Evolutionary conservation across 2,888 invertebrate species (phyloP), one percentile per base, ranked within the genome.

Genomic region (Platypus cylindrus): DNA sequence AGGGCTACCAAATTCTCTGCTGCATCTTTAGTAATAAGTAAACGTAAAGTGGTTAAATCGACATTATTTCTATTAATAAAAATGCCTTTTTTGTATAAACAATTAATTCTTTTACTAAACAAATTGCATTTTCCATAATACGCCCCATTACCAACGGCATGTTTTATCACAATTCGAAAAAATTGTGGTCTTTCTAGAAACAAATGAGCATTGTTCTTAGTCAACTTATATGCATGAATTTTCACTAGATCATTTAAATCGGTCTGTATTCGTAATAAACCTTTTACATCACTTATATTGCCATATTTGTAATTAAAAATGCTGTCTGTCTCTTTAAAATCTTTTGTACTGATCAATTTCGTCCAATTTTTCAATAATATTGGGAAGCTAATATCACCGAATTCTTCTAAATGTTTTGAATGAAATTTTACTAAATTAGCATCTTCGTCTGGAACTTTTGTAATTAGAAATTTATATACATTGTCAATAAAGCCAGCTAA

Each of bases 301-400:
- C 40, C 24, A 7, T 28, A 22, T 29, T 44, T 40, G 39, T 48
- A 48, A 14, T 50, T 41, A 31, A 55, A 51, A 38, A 56, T 52
- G 33, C 41, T 48, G 3, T 17, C 20, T 17, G 28, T 18, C 15
- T 40, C 16, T 20, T 28, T 3, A 14, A 20, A 20, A 14, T 15
- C 30, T 22, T 29, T 38, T 35, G 15, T 31, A 30, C 38, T 17
- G 30, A 36, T 49, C 46, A 32, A 64, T 48, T 42, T 60, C 56
- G 64, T 60, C 80, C 80, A 81, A 32, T 69, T 68, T 47, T 66
- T 62, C 14, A 66, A 48, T 30, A 63, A 64, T 36, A 64, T 57
- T 7, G 74, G 70, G 56, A 79, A 75, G 60, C 74, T 76, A 3
- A 77, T 58, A 43, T 82, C 82, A 5, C 80, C 81, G 26, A 65